Evolutionary conservation across 1,140 invertebrate genomes (phyloP).

Genomic region (Ceratina japonica): DNA sequence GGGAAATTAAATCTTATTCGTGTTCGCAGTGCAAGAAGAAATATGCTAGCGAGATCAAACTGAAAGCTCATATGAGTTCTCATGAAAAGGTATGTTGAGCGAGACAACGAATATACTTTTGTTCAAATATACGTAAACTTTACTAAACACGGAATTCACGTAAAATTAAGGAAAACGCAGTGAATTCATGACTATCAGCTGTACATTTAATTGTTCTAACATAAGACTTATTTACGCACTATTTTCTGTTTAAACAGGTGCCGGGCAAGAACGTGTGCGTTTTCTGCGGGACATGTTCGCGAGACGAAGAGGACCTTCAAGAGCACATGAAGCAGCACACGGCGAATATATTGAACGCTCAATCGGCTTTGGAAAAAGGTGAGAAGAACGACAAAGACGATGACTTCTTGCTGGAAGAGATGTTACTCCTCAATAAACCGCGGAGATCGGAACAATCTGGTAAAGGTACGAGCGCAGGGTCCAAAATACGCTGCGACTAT

Average conservation of each 20-base stretch:
- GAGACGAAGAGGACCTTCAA: constrained; percentile 55
- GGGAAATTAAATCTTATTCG: constrained; percentile 39
- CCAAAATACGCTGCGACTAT: constrained; percentile 75
- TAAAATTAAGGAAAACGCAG: too few relatives aligned
- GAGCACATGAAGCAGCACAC: constrained; percentile 72
- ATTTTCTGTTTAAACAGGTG: constrained; percentile 27
- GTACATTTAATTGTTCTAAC: too few relatives aligned
- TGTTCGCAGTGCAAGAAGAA: constrained; percentile 71
- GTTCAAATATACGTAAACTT: too few relatives aligned
- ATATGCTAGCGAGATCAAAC: constrained; percentile 67
- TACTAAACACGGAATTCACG: too few relatives aligned
- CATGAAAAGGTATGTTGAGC: constrained; percentile 70
- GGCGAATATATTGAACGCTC: constrained; percentile 49
- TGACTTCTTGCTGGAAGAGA: constrained; percentile 75
- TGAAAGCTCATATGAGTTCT: constrained; percentile 69
- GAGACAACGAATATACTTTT: too few relatives aligned
- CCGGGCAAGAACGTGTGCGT: constrained; percentile 57
- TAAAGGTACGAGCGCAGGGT: constrained; percentile 30
- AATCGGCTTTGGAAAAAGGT: constrained; percentile 30
- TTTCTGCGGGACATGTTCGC: constrained; percentile 60
- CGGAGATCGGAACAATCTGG: constrained; percentile 40
- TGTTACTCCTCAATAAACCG: constrained; percentile 72
- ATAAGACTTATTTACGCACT: background rate
- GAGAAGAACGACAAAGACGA: constrained; percentile 65
- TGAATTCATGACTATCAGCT: too few relatives aligned